phyloP scores from a whole-genome alignment of 2,113 vertebrate genomes.

The Poecile atricapillus region DNA sequence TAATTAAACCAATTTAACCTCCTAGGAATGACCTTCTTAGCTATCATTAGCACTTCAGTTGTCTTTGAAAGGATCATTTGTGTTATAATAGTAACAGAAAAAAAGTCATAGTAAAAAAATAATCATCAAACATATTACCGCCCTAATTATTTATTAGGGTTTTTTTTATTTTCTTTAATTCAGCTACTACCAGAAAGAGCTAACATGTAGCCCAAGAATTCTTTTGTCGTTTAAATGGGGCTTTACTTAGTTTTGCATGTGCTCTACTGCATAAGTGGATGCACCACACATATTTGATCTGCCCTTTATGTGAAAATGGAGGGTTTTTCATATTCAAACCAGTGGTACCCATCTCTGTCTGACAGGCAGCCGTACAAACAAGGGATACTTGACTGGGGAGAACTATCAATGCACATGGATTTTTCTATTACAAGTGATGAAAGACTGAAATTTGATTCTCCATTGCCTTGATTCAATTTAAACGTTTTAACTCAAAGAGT shows the following conservation, averaged over 20 bases:
- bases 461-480: background rate
- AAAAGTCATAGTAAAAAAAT: conserved; percentile 7
- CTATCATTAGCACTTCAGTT: conserved; percentile 40
- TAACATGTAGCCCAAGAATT: background rate
- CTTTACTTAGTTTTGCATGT: background rate
- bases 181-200: background rate
- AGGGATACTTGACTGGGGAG: background rate
- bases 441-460: background rate
- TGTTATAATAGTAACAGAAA: background rate
- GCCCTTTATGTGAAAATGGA: background rate
- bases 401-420: background rate
- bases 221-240: conserved; percentile 2
- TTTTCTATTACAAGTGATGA: background rate
- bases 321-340: background rate
- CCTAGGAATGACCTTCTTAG: conserved; percentile 65
- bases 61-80: conserved; percentile 41
- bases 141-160: conserved; percentile 44
- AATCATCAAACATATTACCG: conserved; percentile 20
- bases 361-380: background rate
- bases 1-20: conserved; percentile 76
- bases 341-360: background rate
- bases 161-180: background rate
- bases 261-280: background rate
- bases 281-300: background rate
- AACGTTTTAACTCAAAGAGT: background rate